A percentile compares a stretch with the other conserved stretches of the same genome.
Conservation (phyloP, 2,113 vertebrate genomes). For the Xiphias gladius region DNA sequence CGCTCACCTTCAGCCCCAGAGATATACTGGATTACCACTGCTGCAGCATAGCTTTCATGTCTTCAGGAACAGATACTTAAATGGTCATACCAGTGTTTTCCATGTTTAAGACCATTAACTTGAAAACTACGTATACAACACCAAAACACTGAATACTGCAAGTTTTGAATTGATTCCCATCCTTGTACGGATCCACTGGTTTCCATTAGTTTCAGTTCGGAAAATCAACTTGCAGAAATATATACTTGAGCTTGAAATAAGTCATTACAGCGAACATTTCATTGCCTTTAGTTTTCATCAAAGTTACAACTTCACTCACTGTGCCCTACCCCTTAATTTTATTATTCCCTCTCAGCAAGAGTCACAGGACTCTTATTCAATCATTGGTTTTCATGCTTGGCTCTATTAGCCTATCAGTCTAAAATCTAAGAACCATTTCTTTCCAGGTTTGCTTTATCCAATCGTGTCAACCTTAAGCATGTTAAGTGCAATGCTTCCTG, state of each 20-base stretch:
- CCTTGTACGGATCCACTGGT: not conserved
- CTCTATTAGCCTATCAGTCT: conserved; percentile 33
- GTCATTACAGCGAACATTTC: conserved; percentile 53
- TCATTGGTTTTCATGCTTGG: conserved; percentile 35
- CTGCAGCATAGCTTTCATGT: not conserved
- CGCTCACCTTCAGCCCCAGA: conserved; percentile 16
- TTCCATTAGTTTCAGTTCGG: conserved; percentile 5
- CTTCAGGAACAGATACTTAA: not conserved
- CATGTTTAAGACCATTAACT: conserved; percentile 4
- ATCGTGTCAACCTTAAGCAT: not conserved
- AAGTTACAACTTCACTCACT: conserved; percentile 42
- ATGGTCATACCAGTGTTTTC: not conserved
- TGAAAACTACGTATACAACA: not conserved
- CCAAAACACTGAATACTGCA: not conserved
- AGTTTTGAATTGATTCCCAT: conserved; percentile 6
- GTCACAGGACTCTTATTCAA: conserved; percentile 51
- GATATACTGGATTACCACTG: conserved; percentile 5
- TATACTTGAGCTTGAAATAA: conserved; percentile 37
- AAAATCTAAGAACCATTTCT: conserved; percentile 33
- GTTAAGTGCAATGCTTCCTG: conserved; percentile 24
- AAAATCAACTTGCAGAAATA: conserved; percentile 9
- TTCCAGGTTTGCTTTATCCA: conserved; percentile 5
- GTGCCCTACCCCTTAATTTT: conserved; percentile 46
- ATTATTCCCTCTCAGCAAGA: conserved; percentile 56
- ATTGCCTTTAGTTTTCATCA: conserved; percentile 52